phyloP scores from a whole-genome alignment of 2,113 vertebrate genomes.

The Tetraodon nigroviridis region DNA sequence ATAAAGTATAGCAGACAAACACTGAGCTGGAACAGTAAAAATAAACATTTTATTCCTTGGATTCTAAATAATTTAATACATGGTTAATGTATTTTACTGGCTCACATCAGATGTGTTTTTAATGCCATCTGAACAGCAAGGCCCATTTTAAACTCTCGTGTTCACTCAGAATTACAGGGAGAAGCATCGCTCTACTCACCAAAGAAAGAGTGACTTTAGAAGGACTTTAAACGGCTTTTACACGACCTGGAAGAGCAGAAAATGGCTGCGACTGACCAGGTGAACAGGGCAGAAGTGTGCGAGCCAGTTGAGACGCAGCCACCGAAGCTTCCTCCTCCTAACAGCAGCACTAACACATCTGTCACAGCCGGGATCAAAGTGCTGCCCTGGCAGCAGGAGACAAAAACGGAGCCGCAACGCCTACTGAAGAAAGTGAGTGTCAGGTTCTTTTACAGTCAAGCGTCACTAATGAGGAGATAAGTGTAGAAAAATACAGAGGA shows the following conservation, averaged over 20 bases:
- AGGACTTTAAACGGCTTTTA: not conserved
- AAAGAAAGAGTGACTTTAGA: not conserved
- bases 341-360: not conserved
- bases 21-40: no score
- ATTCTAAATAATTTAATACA: no score
- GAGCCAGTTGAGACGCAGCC: not conserved
- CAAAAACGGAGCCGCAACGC: not conserved
- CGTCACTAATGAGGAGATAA: slow-evolving; percentile 7
- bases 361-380: not conserved
- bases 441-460: not conserved
- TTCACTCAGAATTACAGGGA: no score
- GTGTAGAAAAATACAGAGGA: not conserved
- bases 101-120: no score
- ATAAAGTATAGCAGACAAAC: no score
- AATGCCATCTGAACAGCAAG: no score
- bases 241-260: not conserved
- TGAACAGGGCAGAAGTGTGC: not conserved
- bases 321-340: not conserved
- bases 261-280: no score
- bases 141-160: no score
- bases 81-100: no score
- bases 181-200: not conserved
- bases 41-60: no score
- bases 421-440: slow-evolving; percentile 2
- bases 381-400: not conserved